Evolutionary conservation across 2,113 vertebrate genomes (phyloP), one percentile per base, ranked within the genome.

Genomic region (zebrafish (Danio rerio)): DNA sequence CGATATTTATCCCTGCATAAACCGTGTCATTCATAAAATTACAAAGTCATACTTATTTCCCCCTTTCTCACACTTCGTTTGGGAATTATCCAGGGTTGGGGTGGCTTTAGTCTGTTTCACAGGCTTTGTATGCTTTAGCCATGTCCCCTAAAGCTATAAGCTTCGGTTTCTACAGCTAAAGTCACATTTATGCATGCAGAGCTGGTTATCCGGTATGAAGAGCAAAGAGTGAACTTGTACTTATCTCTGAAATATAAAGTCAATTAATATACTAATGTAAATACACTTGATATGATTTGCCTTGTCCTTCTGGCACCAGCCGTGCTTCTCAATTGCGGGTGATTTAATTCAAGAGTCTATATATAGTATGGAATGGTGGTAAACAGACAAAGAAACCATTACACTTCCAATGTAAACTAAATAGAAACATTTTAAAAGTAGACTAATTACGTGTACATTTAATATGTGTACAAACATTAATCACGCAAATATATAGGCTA

Each of bases 1-100:
- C 68, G 89, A 93, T 89, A 89, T 91, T 93, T 89, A 93, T 94
- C 92, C 91, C 79, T 88, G 88, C 89, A 91, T 92, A 93, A 93
- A 94, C 90, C 89, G 78, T 90, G 90, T 90, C 87, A 83, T 91
- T 92, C 89, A 91, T 91, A 89, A 90, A 90, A 89, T 93, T 92
- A 93, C 90, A 88, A 89, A 91, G 90, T 91, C 89, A 86, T 91
- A 90, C 90, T 91, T 92, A 90, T 89, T 92, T 85, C 87, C 83
- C 87, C 86, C 89, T 93, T 94, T 94, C 93, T 93, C 93, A 94
- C 93, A 92, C 93, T 92, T 93, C 84, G 89, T 94, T 94, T 92
- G 89, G 88, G 90, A 88, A 90, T 91, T 90, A 91, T 88, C 75
- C 87, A 87, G 49, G 84, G 92, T 91, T 93, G 91, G 81, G 73